Conservation (phyloP, 2,888 invertebrate species). For the Therioaphis trifolii region DNA sequence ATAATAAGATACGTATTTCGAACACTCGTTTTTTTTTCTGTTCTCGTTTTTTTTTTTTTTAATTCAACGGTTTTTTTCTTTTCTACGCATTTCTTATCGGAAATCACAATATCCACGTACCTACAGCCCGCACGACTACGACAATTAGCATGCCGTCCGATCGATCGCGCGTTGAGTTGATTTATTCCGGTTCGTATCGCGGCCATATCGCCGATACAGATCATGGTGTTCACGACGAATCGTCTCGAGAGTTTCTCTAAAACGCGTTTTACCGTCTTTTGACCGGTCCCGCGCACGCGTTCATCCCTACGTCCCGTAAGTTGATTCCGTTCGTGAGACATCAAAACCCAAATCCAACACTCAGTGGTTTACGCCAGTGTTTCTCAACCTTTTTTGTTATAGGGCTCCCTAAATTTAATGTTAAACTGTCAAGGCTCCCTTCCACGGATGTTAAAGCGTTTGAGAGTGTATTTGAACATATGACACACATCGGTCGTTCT, state of each 20-base stretch:
- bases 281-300: neutral
- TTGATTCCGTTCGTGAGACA: no score
- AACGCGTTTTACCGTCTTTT: neutral
- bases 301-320: neutral
- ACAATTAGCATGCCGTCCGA: slow-evolving; percentile 15
- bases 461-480: no score
- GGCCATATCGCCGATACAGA: neutral
- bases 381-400: no score
- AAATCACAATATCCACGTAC: neutral
- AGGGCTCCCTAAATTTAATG: no score
- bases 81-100: neutral
- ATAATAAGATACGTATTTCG: no score
- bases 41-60: neutral
- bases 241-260: neutral
- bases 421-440: no score
- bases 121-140: neutral
- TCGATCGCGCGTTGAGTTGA: neutral
- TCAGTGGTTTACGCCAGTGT: no score
- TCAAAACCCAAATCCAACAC: no score
- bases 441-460: no score
- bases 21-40: no score
- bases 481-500: no score
- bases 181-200: neutral
- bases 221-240: neutral
- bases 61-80: neutral